A percentile compares a stretch with the other conserved stretches of the same genome.
phyloP scores from a whole-genome alignment of 2,113 vertebrate species.

The Echinops telfairi region DNA sequence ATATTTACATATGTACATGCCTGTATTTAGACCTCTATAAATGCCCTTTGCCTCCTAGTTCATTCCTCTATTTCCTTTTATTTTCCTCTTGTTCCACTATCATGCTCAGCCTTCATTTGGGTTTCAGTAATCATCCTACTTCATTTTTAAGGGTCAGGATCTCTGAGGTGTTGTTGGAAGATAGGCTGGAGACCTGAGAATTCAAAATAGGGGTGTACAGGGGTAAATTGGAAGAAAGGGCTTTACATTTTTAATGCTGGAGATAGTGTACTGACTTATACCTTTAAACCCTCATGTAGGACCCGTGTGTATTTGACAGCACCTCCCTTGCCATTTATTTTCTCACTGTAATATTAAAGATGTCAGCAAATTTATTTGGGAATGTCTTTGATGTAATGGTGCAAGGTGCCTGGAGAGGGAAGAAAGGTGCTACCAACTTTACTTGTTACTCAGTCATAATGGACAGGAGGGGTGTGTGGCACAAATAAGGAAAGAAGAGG shows the following conservation, averaged over 20 bases:
- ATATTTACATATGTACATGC: too few species aligned
- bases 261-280: background rate
- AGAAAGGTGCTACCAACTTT: background rate
- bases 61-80: too few species aligned
- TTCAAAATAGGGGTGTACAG: background rate
- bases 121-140: background rate
- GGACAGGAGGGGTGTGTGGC: background rate
- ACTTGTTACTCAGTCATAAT: background rate
- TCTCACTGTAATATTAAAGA: constrained; percentile 43
- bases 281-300: background rate
- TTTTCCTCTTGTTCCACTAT: too few species aligned
- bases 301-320: background rate
- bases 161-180: constrained; percentile 35
- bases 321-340: constrained; percentile 21
- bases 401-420: background rate
- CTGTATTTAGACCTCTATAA: too few species aligned
- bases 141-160: constrained; percentile 52
- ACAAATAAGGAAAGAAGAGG: constrained; percentile 15
- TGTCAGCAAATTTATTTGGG: background rate
- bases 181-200: background rate
- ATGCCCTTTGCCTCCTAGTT: too few species aligned
- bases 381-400: constrained; percentile 36
- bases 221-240: background rate
- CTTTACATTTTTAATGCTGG: constrained; percentile 30
- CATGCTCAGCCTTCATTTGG: too few species aligned